Conservation (phyloP, 2,797 vertebrate genomes). For the Lates japonicus region DNA sequence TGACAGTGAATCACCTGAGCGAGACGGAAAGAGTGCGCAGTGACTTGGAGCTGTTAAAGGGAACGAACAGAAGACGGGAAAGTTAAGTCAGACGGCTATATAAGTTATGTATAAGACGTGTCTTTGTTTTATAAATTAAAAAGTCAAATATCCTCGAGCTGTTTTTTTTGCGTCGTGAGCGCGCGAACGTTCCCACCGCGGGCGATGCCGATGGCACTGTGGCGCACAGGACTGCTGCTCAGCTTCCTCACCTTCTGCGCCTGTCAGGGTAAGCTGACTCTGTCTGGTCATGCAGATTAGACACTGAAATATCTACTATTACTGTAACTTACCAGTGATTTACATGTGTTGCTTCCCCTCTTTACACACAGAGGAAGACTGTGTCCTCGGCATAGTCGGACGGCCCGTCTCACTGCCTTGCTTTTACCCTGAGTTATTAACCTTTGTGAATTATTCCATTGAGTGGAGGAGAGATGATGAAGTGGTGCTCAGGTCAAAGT, state of each 20-base stretch:
- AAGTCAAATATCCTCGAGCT: background rate
- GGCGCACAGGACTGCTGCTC: constrained; percentile 67
- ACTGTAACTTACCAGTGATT: too few species aligned
- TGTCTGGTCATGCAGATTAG: background rate
- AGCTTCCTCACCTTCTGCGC: constrained; percentile 43
- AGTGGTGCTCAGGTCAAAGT: constrained; percentile 68
- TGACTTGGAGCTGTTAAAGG: background rate
- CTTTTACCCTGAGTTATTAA: constrained; percentile 40
- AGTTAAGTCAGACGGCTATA: accelerated
- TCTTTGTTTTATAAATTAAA: background rate
- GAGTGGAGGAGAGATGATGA: constrained; percentile 74
- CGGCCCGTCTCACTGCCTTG: constrained; percentile 69
- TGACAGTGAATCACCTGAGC: constrained; percentile 23
- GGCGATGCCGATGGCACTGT: constrained; percentile 53
- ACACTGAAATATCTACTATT: background rate
- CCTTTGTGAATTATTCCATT: constrained; percentile 61
- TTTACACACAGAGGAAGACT: constrained; percentile 62
- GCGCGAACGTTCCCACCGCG: background rate
- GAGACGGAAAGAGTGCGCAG: background rate
- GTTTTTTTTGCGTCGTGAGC: background rate
- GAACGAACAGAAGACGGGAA: background rate
- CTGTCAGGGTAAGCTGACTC: constrained; percentile 67
- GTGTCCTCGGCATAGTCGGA: constrained; percentile 69
- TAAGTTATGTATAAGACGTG: background rate
- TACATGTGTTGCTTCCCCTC: background rate